A percentile compares a stretch with the other conserved stretches of the same genome.
Conservation (phyloP, 2,888 invertebrate genomes). For the Neria commutata region DNA sequence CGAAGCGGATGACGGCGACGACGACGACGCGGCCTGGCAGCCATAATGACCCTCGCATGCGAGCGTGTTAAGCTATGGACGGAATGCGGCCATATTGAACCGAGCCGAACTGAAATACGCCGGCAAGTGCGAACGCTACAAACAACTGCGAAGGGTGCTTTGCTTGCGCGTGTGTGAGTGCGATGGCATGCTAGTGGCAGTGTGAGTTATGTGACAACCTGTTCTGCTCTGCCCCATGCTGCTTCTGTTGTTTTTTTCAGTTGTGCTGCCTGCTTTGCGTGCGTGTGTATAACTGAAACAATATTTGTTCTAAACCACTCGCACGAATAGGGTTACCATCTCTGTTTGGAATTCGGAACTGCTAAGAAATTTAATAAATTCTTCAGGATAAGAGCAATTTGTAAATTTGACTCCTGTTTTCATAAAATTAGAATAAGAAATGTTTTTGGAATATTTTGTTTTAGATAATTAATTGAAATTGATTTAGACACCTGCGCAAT, state of each 20-base stretch:
- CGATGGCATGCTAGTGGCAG: background rate
- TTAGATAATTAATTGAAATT: too few relatives aligned
- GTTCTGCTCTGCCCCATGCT: conserved; percentile 29
- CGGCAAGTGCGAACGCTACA: background rate
- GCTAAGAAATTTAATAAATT: background rate
- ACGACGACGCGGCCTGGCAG: conserved; percentile 4
- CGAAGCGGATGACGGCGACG: too few relatives aligned
- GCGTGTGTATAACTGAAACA: conserved; percentile 30
- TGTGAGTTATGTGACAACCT: conserved; percentile 27
- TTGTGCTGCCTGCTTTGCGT: conserved; percentile 23
- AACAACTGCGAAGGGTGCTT: background rate
- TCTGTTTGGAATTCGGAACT: background rate
- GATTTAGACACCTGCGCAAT: too few relatives aligned
- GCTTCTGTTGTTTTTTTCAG: conserved; percentile 33
- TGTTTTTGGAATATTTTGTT: too few relatives aligned
- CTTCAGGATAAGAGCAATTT: too few relatives aligned
- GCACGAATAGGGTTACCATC: background rate
- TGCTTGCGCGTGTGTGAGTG: background rate
- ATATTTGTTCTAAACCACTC: background rate
- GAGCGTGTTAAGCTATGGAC: background rate
- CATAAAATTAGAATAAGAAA: too few relatives aligned
- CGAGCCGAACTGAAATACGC: too few relatives aligned
- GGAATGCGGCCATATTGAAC: conserved; percentile 7
- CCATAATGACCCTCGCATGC: conserved; percentile 12
- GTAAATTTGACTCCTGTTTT: too few relatives aligned